Evolutionary conservation across 1,140 invertebrate species (phyloP).

Genomic region (Trinorchestia longiramus): DNA sequence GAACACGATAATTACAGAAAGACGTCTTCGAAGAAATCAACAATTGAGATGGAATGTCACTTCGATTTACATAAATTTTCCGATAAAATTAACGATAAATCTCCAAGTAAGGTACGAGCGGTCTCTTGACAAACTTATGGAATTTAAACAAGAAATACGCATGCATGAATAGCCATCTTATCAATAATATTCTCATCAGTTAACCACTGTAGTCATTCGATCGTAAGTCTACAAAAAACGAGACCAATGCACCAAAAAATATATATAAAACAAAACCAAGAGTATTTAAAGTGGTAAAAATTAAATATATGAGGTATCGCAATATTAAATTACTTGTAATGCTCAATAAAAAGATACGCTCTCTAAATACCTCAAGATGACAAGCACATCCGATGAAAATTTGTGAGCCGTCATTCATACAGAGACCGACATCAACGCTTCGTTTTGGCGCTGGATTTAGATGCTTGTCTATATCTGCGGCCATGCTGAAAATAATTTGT

Average conservation of each 20-base stretch:
- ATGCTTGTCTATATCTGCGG: not conserved
- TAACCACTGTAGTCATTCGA: not conserved
- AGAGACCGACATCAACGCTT: not conserved
- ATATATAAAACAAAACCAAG: not conserved
- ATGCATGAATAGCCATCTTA: not conserved
- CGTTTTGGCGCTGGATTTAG: not conserved
- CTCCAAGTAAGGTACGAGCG: not conserved
- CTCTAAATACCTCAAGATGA: not conserved
- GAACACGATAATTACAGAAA: not conserved
- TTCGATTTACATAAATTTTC: not conserved
- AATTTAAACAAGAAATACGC: not conserved
- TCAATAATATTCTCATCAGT: not conserved
- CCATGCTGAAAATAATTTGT: not conserved
- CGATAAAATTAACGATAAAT: not conserved
- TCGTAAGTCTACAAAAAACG: not conserved
- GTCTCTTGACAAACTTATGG: not conserved
- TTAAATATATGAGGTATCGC: not conserved
- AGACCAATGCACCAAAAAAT: not conserved
- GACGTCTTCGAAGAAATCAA: not conserved
- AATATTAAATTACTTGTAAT: not conserved
- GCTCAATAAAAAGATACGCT: not conserved
- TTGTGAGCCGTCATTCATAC: not conserved
- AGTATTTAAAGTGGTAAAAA: not conserved
- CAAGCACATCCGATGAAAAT: not conserved
- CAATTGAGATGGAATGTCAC: not conserved